phyloP scores from a whole-genome alignment of 1,140 invertebrate species.

The Drosophila nikananu region DNA sequence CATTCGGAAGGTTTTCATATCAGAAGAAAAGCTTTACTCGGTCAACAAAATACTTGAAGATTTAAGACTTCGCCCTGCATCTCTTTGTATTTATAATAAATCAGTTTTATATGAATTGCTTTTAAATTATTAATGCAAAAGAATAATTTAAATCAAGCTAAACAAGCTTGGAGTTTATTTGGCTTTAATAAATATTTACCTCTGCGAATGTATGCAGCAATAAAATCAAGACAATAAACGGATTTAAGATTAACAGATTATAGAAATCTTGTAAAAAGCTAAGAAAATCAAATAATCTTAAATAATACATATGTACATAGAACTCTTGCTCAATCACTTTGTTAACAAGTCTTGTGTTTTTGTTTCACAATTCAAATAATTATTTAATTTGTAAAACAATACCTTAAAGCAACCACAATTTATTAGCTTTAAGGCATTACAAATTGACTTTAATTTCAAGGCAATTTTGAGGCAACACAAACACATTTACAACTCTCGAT shows the following conservation, averaged over 20 bases:
- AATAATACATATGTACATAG: too few species aligned
- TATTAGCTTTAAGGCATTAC: neutral
- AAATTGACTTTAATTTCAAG: neutral
- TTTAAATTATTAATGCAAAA: neutral
- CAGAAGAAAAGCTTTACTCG: neutral
- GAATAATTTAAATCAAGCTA: neutral
- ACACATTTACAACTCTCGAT: neutral
- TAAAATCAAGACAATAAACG: neutral
- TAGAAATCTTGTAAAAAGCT: neutral
- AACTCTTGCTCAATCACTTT: neutral
- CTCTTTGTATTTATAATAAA: neutral
- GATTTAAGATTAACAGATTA: neutral
- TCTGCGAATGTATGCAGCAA: neutral
- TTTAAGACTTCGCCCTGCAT: neutral
- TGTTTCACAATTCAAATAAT: neutral
- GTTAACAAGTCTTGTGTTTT: neutral
- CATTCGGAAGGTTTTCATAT: slow-evolving; percentile 6
- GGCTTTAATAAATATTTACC: neutral
- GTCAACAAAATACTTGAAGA: neutral
- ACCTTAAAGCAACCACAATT: neutral
- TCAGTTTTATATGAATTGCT: neutral
- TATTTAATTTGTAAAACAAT: neutral
- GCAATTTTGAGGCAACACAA: neutral
- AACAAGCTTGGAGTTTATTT: neutral
- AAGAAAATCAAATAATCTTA: neutral